Evolutionary conservation across 2,888 invertebrate species (phyloP).

Genomic region (Melinopterus prodromus): DNA sequence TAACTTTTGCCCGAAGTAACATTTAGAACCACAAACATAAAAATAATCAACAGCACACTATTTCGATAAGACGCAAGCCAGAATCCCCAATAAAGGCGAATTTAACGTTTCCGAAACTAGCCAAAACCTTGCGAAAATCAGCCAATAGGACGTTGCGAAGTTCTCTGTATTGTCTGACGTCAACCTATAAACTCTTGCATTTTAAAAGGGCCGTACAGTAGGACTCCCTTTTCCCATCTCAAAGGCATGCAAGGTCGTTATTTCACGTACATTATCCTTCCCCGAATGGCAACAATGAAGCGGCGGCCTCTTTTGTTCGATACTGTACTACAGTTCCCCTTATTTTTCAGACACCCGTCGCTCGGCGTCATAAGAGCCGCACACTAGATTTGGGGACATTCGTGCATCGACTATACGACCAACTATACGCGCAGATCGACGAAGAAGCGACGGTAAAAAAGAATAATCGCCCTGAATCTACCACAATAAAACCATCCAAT

Average conservation of each 20-base stretch:
- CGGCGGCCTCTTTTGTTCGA: not conserved
- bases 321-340: not conserved
- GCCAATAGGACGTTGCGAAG: not conserved
- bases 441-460: not conserved
- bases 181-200: not conserved
- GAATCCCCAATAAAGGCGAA: not conserved
- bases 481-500: not conserved
- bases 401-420: not conserved
- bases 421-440: not conserved
- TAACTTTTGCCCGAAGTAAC: too few species aligned
- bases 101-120: not conserved
- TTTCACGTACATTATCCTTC: not conserved
- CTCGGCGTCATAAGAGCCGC: not conserved
- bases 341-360: slow-evolving; percentile 4
- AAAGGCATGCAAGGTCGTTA: slow-evolving; percentile 4
- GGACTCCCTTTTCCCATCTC: not conserved
- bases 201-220: not conserved
- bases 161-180: not conserved
- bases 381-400: not conserved
- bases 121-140: not conserved
- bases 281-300: not conserved
- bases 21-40: too few species aligned
- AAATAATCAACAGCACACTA: not conserved
- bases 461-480: not conserved
- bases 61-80: not conserved